phyloP scores from a whole-genome alignment of 2,797 vertebrate genomes.

The Tinamus major region DNA sequence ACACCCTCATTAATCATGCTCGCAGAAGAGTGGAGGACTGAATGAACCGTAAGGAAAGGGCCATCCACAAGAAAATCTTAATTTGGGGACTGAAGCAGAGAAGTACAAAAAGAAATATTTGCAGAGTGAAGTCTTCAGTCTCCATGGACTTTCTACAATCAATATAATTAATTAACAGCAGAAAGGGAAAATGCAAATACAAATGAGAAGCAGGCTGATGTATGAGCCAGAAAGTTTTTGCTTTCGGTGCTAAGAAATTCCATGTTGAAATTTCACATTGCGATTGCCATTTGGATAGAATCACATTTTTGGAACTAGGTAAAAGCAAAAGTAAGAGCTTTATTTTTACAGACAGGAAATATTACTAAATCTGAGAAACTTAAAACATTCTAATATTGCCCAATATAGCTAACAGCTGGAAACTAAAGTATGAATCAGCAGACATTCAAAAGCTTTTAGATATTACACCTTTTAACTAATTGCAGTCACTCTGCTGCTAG shows the following conservation, averaged over 20 bases:
- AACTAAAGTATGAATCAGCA: conserved; percentile 51
- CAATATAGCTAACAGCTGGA: conserved; percentile 52
- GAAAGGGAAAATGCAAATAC: conserved; percentile 14
- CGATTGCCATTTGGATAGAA: conserved; percentile 44
- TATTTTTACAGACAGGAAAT: conserved; percentile 63
- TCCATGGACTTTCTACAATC: not conserved
- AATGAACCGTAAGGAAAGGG: not conserved
- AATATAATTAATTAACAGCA: conserved; percentile 20
- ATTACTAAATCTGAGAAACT: conserved; percentile 53
- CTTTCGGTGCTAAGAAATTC: conserved; percentile 21
- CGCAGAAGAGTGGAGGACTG: not conserved
- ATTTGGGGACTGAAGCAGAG: not conserved
- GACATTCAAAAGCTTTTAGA: conserved; percentile 14
- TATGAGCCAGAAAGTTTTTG: conserved; percentile 18
- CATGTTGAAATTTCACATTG: conserved; percentile 7
- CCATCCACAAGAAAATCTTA: not conserved
- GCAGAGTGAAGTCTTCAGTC: not conserved
- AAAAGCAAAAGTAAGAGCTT: conserved; percentile 42
- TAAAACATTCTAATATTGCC: conserved; percentile 43
- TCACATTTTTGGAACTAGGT: conserved; percentile 35
- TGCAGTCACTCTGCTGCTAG: not conserved
- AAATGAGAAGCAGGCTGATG: not conserved
- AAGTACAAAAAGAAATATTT: not conserved
- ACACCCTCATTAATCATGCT: not conserved
- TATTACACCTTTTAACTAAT: not conserved